phyloP scores from a whole-genome alignment of 2,113 vertebrate species.

The Rhynchomys soricoides region DNA sequence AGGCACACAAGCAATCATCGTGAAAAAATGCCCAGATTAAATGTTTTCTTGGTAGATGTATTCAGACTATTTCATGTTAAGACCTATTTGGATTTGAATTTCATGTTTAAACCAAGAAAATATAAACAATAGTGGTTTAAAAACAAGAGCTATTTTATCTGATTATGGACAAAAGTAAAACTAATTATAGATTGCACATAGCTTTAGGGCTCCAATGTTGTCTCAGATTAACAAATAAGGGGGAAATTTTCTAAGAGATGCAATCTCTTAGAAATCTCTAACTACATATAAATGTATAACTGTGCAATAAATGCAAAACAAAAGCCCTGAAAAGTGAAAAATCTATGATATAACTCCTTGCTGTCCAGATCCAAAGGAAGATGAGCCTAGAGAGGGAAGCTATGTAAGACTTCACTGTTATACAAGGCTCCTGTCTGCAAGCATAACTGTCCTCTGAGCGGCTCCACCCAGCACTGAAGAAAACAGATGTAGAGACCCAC shows the following conservation, averaged over 20 bases:
- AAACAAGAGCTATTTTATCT: neutral
- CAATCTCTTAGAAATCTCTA: neutral
- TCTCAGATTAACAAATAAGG: slow-evolving; percentile 10
- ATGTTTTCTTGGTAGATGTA: neutral
- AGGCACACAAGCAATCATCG: neutral
- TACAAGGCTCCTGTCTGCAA: no score
- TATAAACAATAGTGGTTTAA: neutral
- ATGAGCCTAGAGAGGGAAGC: rapidly evolving
- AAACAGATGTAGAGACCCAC: no score
- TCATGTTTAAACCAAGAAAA: neutral
- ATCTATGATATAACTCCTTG: neutral
- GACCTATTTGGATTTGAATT: neutral
- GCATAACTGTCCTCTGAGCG: no score
- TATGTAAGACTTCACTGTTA: neutral
- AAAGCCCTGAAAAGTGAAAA: neutral
- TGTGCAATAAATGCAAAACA: neutral
- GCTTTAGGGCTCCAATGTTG: neutral
- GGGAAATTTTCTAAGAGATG: neutral
- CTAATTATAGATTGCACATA: neutral
- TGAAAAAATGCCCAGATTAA: neutral
- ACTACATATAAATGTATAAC: neutral
- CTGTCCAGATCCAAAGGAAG: neutral
- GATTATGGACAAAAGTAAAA: neutral
- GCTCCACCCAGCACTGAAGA: no score
- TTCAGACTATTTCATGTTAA: neutral